Evolutionary conservation across 2,888 invertebrate species (phyloP).

Genomic region (Melanotus villosus): DNA sequence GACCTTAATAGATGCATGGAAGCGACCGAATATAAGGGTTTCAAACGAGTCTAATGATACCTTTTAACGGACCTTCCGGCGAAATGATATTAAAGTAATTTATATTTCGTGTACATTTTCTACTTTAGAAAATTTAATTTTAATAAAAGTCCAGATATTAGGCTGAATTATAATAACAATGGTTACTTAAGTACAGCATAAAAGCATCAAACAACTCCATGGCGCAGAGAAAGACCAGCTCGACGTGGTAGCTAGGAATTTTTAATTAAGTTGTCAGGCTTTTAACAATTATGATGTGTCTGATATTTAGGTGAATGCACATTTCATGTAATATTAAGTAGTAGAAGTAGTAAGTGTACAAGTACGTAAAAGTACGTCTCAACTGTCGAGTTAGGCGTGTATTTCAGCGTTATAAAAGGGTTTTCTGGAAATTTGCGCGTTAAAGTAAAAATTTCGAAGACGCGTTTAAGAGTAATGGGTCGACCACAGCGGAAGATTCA

Average conservation of each 20-base stretch:
- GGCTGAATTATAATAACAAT: neutral
- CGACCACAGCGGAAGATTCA: slow-evolving; percentile 35
- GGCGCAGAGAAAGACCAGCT: neutral
- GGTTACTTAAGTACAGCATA: neutral
- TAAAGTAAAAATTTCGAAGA: slow-evolving; percentile 35
- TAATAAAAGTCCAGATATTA: neutral
- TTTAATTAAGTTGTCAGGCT: slow-evolving; percentile 18
- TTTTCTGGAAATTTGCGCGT: slow-evolving; percentile 18
- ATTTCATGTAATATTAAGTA: slow-evolving; percentile 7
- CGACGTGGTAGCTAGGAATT: slow-evolving; percentile 14
- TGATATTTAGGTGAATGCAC: slow-evolving; percentile 13
- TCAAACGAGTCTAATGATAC: no score
- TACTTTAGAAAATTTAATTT: no score
- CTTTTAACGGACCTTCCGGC: no score
- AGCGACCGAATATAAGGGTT: no score
- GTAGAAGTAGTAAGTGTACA: neutral
- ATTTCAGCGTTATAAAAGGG: slow-evolving; percentile 22
- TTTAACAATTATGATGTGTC: neutral
- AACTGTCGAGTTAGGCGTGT: slow-evolving; percentile 12
- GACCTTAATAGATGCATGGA: no score
- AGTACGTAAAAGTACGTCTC: neutral
- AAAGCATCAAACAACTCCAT: neutral
- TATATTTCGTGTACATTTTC: no score
- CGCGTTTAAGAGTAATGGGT: slow-evolving; percentile 38
- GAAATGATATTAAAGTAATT: no score